Base-by-base conservation (phyloP, 2,113 vertebrate genomes). In the Ariopsis seemanni region DNA sequence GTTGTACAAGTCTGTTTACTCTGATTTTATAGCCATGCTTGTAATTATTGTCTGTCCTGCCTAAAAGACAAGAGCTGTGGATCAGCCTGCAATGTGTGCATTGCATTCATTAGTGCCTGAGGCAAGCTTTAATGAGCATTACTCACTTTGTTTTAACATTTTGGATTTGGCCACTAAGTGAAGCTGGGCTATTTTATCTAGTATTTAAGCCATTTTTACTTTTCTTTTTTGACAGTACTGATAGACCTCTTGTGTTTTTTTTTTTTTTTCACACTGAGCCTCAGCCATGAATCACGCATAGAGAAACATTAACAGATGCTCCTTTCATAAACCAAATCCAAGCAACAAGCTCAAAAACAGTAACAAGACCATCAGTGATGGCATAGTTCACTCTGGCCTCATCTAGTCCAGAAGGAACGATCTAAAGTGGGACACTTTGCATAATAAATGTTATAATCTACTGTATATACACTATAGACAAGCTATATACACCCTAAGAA, bases 21-120 rank as follows among this genome's bases (percentile, higher is more conserved):
- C 42, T 3, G 85, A 22, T 81, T 86, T 86, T 86, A 25, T 25
- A 15, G n/a, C 18, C 2, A 0, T 14, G 48, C 20, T 81, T 15
- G 17, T 82, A 74, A 87, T 87, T 72, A 62, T 7, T 12, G 20
- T 60, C 62, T 69, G 63, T 58, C 53, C 55, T 58, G 55, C n/a
- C 65, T n/a, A 22, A 86, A 79, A 79, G 42, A 65, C 7, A 1
- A 52, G 72, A 62, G 53, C 58, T 82, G 60, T n/a, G 5, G 42
- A n/a, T 83, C 34, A 63, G 25, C 4, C n/a, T 27, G 72, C 58
- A 79, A 65, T 27, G 9, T 27, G 60, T 79, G 74, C 84, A 65
- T 86, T 86, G 53, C 42, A 53, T 11, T 79, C 11, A 86, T 65
- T 86, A 79, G 15, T 30, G 42, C 58, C 11, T 0, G 55, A 60